Percentiles rank a stretch among this genome's conserved stretches.
These are phyloP conservation scores for Bos javanicus DNA, from an alignment of 2,113 vertebrate species.

Conservation along the genomic window DNA sequence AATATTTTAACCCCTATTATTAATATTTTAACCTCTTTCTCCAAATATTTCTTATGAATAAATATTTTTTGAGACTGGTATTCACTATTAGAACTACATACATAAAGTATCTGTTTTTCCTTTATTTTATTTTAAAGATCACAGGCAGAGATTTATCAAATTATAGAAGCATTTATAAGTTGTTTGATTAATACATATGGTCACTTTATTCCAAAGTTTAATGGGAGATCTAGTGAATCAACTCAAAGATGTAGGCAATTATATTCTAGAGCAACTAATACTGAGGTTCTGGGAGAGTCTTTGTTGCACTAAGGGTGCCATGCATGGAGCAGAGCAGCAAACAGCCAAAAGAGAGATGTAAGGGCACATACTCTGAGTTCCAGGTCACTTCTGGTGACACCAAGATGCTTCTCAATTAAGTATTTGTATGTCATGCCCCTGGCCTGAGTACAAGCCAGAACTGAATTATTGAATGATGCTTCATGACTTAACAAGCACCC, in stretches of 20 bases:
- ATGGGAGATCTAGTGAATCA: background rate
- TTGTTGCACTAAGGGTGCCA: accelerated
- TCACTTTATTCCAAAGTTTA: background rate
- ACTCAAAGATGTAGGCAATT: background rate
- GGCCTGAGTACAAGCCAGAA: background rate
- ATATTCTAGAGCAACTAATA: accelerated
- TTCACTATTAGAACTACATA: background rate
- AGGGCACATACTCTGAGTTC: background rate
- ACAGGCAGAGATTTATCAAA: background rate
- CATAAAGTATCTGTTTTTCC: background rate
- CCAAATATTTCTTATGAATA: background rate
- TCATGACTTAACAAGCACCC: background rate
- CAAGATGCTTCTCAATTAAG: background rate
- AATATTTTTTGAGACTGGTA: background rate
- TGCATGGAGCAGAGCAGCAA: too few species aligned
- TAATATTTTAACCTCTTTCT: background rate
- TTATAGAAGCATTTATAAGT: background rate
- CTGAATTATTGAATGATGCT: background rate
- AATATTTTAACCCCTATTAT: background rate
- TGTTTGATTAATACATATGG: background rate
- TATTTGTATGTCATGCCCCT: accelerated
- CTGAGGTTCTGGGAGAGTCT: background rate
- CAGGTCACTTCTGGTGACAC: background rate
- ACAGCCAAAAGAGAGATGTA: background rate
- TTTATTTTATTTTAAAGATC: background rate